phyloP scores from a whole-genome alignment of 2,113 vertebrate species.

The Lagopus leucura region DNA sequence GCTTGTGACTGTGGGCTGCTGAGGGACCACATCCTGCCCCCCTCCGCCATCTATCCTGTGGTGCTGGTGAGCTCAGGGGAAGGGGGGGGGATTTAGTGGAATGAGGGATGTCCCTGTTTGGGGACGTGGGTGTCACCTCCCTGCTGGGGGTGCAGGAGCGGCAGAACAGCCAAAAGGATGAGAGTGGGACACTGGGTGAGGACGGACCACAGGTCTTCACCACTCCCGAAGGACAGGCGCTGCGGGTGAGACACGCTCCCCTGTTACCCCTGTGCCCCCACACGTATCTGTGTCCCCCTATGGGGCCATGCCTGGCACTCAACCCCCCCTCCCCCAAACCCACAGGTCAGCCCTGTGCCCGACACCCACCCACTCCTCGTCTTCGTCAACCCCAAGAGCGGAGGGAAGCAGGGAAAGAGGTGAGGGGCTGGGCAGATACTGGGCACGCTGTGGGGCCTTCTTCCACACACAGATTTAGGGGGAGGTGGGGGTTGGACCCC shows the following conservation, averaged over 20 bases:
- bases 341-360: slow-evolving; percentile 81
- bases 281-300: not conserved
- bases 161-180: slow-evolving; percentile 77
- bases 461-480: no score
- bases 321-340: not conserved
- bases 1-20: slow-evolving; percentile 87
- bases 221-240: slow-evolving; percentile 85
- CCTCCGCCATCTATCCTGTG: slow-evolving; percentile 87
- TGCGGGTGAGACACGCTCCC: slow-evolving; percentile 77
- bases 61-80: slow-evolving; percentile 66
- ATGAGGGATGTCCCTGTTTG: not conserved
- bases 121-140: not conserved
- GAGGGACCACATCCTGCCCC: slow-evolving; percentile 89
- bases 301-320: not conserved
- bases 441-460: not conserved
- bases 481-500: no score
- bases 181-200: slow-evolving; percentile 45
- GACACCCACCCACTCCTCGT: slow-evolving; percentile 89
- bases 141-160: slow-evolving; percentile 75
- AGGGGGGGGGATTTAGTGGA: not conserved
- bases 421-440: slow-evolving; percentile 64
- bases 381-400: slow-evolving; percentile 93
- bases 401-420: slow-evolving; percentile 92
- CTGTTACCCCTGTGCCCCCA: not conserved
- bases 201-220: slow-evolving; percentile 81